A percentile compares a stretch with the other conserved stretches of the same genome.
phyloP scores from a whole-genome alignment of 1,140 invertebrate genomes.

The Drosophila saltans region DNA sequence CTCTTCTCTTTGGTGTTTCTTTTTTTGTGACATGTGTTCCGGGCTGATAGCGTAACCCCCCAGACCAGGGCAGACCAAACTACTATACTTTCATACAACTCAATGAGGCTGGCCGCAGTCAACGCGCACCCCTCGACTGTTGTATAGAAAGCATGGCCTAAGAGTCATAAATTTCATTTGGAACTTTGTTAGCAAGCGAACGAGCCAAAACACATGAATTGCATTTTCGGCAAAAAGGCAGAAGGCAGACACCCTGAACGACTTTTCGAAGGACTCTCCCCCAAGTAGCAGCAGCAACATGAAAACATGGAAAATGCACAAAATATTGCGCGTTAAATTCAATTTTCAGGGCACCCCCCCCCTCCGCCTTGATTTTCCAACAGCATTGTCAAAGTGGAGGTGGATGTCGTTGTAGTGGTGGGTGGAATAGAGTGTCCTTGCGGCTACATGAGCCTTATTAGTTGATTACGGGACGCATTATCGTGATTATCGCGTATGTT shows the following conservation, averaged over 20 bases:
- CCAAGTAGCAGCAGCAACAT: background rate
- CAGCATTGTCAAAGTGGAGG: no score
- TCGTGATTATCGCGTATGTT: constrained; percentile 82
- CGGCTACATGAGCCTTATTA: constrained; percentile 81
- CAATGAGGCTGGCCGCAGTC: constrained; percentile 66
- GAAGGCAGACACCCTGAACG: constrained; percentile 21
- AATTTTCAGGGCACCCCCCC: constrained; percentile 70
- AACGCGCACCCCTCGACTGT: constrained; percentile 53
- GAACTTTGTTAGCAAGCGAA: constrained; percentile 30
- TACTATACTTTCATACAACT: constrained; percentile 18
- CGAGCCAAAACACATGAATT: constrained; percentile 71
- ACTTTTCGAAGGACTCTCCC: constrained; percentile 20
- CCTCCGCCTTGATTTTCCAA: background rate
- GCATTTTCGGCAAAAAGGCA: constrained; percentile 73
- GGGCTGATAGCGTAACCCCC: constrained; percentile 70
- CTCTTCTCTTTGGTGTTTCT: constrained; percentile 19
- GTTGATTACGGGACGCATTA: constrained; percentile 83
- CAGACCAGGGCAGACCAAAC: background rate
- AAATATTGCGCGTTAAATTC: constrained; percentile 83
- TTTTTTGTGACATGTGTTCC: constrained; percentile 79
- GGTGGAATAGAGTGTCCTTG: constrained; percentile 52
- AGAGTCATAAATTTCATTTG: constrained; percentile 76
- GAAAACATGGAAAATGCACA: constrained; percentile 74
- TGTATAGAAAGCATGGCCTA: constrained; percentile 47
- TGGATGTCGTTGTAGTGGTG: background rate